Evolutionary conservation across 2,797 vertebrate species (phyloP).

Genomic region (Takifugu ocellatus): DNA sequence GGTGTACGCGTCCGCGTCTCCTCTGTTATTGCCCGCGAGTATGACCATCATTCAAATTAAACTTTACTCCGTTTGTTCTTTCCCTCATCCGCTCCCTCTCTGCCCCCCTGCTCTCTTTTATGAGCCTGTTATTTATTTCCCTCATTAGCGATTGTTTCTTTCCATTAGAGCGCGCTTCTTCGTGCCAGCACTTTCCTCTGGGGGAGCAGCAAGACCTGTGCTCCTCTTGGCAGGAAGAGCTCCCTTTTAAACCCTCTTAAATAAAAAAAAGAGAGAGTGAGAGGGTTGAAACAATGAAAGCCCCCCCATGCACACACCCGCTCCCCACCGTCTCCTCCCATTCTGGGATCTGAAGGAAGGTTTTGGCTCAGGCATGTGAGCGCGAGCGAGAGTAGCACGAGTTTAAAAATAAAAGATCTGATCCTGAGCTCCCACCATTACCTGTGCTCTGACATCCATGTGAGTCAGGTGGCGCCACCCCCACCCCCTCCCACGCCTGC

Average conservation of each 20-base stretch:
- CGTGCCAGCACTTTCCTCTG: constrained; percentile 58
- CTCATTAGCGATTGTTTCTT: constrained; percentile 67
- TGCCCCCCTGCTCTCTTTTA: constrained; percentile 34
- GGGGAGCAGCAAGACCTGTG: constrained; percentile 49
- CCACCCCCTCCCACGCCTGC: background rate
- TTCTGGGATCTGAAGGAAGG: constrained; percentile 39
- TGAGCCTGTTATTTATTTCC: constrained; percentile 56
- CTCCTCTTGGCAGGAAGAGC: constrained; percentile 47
- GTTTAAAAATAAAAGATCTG: constrained; percentile 62
- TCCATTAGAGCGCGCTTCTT: constrained; percentile 57
- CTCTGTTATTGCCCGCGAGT: constrained; percentile 28
- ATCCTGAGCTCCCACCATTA: constrained; percentile 67
- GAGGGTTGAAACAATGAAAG: constrained; percentile 50
- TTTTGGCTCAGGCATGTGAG: constrained; percentile 18
- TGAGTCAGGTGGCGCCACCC: background rate
- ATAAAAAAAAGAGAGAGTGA: constrained; percentile 5
- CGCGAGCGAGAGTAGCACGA: constrained; percentile 49
- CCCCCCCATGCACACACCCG: constrained; percentile 22
- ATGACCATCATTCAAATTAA: constrained; percentile 56
- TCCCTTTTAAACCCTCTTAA: constrained; percentile 56
- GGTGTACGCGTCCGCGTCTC: constrained; percentile 29
- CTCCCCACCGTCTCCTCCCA: constrained; percentile 24
- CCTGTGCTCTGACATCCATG: constrained; percentile 52
- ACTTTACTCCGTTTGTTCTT: constrained; percentile 52
- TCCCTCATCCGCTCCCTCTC: constrained; percentile 21